Percentiles rank a stretch among this genome's conserved stretches.
Conservation (phyloP, 1,140 invertebrate species). For the Muscidifurax raptorellus region DNA sequence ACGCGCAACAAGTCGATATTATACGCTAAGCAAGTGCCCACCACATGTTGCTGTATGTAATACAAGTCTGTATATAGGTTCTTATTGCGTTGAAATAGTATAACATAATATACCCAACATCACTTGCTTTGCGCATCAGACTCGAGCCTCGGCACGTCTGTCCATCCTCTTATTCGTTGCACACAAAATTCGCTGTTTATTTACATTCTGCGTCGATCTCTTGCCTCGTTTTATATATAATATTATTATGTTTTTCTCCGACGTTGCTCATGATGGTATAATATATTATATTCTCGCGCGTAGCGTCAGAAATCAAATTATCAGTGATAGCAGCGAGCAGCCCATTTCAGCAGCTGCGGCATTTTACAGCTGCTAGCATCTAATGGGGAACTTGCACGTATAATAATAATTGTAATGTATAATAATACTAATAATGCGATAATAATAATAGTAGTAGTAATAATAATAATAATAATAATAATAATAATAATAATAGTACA, state of each 20-base stretch:
- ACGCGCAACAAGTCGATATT: conserved; percentile 36
- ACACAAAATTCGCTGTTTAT: too few species aligned
- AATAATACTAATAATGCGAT: too few species aligned
- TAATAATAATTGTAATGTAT: not conserved
- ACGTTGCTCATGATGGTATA: not conserved
- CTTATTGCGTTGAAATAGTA: too few species aligned
- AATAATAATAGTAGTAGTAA: too few species aligned
- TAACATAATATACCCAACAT: too few species aligned
- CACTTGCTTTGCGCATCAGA: too few species aligned
- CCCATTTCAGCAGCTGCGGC: conserved; percentile 70
- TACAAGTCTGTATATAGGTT: not conserved
- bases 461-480: too few species aligned
- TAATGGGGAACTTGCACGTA: conserved; percentile 61
- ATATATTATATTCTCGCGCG: not conserved
- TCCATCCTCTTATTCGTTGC: too few species aligned
- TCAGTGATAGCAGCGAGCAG: conserved; percentile 72
- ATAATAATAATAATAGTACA: not conserved
- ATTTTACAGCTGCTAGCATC: conserved; percentile 69
- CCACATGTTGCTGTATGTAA: not conserved
- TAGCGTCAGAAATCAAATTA: conserved; percentile 57
- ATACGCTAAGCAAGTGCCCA: not conserved
- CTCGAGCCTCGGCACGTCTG: too few species aligned
- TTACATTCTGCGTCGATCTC: not conserved
- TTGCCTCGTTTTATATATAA: not conserved
- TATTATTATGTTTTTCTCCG: not conserved